A percentile compares a stretch with the other conserved stretches of the same genome.
These are phyloP conservation scores for Daphoenositta chrysoptera DNA, from an alignment of 2,113 vertebrate genomes.

Conservation along the genomic window DNA sequence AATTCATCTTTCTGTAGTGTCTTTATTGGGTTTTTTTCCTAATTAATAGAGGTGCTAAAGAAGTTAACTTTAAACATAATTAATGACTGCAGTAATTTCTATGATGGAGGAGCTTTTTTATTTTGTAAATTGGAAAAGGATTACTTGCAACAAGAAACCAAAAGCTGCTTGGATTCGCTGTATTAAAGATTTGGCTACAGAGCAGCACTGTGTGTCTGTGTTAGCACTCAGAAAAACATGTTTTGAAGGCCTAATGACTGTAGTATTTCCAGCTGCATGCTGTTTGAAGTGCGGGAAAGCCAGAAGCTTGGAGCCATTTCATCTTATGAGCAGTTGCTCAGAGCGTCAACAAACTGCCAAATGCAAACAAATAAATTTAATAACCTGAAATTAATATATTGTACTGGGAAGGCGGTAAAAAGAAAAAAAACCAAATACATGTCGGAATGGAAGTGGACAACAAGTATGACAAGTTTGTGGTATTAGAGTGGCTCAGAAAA, in stretches of 20 bases:
- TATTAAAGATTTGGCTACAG: not conserved
- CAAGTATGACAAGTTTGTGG: conserved; percentile 53
- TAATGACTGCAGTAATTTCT: not conserved
- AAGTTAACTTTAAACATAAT: not conserved
- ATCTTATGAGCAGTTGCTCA: conserved; percentile 42
- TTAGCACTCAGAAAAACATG: not conserved
- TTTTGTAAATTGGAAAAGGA: not conserved
- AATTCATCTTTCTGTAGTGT: not conserved
- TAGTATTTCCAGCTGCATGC: not conserved
- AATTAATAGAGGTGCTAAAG: not conserved
- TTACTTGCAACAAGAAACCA: not conserved
- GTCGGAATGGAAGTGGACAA: conserved; percentile 19
- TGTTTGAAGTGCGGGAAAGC: conserved; percentile 19
- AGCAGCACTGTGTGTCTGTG: not conserved
- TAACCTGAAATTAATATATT: conserved; percentile 61
- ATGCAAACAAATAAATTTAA: conserved; percentile 59
- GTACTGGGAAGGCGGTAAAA: not conserved
- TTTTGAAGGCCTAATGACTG: conserved; percentile 34
- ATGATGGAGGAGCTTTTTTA: not conserved
- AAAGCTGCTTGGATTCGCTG: not conserved
- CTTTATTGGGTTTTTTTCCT: not conserved
- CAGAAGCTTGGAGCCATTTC: conserved; percentile 23
- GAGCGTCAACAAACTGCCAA: conserved; percentile 43
- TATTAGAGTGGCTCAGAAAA: not conserved
- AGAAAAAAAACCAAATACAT: conserved; percentile 32